Conservation (phyloP, 2,888 invertebrate genomes). For the Eristalinus sepulchralis region DNA sequence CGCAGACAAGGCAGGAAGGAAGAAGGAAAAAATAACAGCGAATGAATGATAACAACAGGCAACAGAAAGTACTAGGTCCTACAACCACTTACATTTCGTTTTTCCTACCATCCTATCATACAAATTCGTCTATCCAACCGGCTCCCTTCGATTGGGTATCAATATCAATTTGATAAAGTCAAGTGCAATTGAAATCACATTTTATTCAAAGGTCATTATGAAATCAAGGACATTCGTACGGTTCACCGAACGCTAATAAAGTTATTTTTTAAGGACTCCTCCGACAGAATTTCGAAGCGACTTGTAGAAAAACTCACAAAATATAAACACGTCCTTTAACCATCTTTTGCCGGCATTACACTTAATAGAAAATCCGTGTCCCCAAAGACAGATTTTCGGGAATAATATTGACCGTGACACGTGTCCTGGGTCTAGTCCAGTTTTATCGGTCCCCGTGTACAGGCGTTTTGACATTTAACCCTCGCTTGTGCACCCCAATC, state of each 20-base stretch:
- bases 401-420: neutral
- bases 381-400: neutral
- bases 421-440: neutral
- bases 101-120: too few species aligned
- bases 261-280: neutral
- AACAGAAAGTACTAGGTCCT: too few species aligned
- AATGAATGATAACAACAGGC: too few species aligned
- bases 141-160: too few species aligned
- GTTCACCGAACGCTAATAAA: neutral
- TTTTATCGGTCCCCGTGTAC: neutral
- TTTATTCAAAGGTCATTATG: neutral
- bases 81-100: too few species aligned
- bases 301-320: neutral
- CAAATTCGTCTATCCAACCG: too few species aligned
- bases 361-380: neutral
- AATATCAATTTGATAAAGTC: too few species aligned
- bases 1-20: too few species aligned
- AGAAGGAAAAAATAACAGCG: too few species aligned
- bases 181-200: neutral
- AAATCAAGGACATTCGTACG: neutral
- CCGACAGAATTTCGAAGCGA: neutral
- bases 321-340: neutral
- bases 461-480: neutral
- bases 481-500: neutral
- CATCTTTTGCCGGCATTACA: neutral